Conservation (phyloP, 2,113 vertebrate genomes). For the Nyctereutes procyonoides region DNA sequence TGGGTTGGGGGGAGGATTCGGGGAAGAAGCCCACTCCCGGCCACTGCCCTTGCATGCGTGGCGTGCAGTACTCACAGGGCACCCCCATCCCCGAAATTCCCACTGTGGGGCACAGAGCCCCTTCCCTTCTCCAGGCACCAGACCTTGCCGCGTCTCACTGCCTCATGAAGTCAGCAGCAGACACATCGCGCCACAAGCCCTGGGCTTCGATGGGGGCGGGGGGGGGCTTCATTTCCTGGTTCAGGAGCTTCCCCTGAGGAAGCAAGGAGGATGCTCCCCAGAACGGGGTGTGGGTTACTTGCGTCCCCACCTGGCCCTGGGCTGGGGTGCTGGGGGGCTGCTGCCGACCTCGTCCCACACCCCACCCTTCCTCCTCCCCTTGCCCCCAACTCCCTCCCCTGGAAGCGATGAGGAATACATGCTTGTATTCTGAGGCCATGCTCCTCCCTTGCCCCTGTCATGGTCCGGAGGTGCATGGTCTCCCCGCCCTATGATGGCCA, state of each 20-base stretch:
- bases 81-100: background rate
- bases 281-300: background rate
- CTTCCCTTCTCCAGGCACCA: background rate
- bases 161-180: background rate
- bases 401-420: background rate
- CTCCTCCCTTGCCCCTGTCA: background rate
- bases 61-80: accelerated
- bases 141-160: background rate
- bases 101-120: too few species aligned
- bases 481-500: background rate
- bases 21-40: background rate
- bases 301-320: background rate
- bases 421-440: accelerated
- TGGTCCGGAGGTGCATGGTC: background rate
- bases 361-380: too few species aligned
- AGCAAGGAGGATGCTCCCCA: accelerated
- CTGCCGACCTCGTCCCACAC: too few species aligned
- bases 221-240: background rate
- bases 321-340: background rate
- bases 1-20: accelerated
- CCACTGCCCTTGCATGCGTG: accelerated
- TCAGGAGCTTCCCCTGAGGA: background rate
- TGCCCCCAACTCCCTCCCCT: too few species aligned
- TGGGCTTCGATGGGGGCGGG: background rate
- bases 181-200: background rate